phyloP scores from a whole-genome alignment of 2,797 vertebrate species.

The Hylomyscus alleni region DNA sequence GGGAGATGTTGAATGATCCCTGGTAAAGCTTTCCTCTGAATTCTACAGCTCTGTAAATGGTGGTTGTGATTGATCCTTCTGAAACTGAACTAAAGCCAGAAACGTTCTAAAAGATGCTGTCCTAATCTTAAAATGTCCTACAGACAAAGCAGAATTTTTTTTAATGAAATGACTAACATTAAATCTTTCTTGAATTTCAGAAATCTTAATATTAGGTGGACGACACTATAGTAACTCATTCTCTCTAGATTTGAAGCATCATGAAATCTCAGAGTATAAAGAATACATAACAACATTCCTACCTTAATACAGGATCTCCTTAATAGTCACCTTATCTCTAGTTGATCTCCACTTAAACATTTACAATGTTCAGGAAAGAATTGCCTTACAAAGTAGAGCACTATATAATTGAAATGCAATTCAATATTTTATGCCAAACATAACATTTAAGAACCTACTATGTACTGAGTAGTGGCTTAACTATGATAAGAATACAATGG shows the following conservation, averaged over 20 bases:
- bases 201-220: background rate
- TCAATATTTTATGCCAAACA: slow-evolving; percentile 1
- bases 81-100: background rate
- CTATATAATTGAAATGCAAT: background rate
- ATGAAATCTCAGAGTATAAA: slow-evolving; percentile 48
- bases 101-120: background rate
- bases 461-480: background rate
- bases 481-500: background rate
- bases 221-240: background rate
- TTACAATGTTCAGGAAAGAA: background rate
- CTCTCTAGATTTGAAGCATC: background rate
- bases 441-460: background rate
- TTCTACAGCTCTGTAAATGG: background rate
- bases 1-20: background rate
- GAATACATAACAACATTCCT: background rate
- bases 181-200: slow-evolving; percentile 50
- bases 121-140: background rate
- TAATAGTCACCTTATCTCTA: background rate
- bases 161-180: background rate
- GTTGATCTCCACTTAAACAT: background rate
- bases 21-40: background rate
- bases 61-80: background rate
- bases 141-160: background rate
- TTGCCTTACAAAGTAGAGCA: background rate
- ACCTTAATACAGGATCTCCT: background rate